Evolutionary conservation across 2,888 invertebrate genomes (phyloP).

Genomic region (Eupithecia tripunctaria): DNA sequence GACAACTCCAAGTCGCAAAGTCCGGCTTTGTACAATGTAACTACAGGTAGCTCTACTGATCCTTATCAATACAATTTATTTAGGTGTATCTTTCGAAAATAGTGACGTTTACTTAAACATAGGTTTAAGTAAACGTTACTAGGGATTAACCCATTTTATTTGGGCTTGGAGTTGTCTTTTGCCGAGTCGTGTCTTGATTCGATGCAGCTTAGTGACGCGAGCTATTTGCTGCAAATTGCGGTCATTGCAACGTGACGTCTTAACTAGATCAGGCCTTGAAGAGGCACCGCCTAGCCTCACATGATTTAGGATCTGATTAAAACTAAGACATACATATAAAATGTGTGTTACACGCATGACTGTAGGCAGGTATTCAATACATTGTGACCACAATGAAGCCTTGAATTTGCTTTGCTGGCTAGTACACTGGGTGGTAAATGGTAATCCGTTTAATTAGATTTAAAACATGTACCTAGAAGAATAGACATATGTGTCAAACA

Average conservation of each 20-base stretch:
- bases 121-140: too few relatives aligned
- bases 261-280: constrained; percentile 1
- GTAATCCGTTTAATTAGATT: not conserved
- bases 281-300: not conserved
- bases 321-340: not conserved
- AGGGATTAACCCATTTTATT: not conserved
- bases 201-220: not conserved
- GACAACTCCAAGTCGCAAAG: too few relatives aligned
- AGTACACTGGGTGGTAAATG: not conserved
- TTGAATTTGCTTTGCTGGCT: not conserved
- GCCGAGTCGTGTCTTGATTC: not conserved
- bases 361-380: not conserved
- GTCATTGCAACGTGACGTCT: constrained; percentile 2
- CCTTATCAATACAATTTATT: too few relatives aligned
- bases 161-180: not conserved
- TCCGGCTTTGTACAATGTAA: too few relatives aligned
- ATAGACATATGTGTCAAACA: not conserved
- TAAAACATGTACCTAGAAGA: not conserved
- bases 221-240: not conserved
- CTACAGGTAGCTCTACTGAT: too few relatives aligned
- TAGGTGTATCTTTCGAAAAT: too few relatives aligned
- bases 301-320: not conserved
- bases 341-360: not conserved
- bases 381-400: not conserved
- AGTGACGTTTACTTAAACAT: too few relatives aligned